Evolutionary conservation across 1,140 invertebrate species (phyloP).

Genomic region (Hormaphis cornu): DNA sequence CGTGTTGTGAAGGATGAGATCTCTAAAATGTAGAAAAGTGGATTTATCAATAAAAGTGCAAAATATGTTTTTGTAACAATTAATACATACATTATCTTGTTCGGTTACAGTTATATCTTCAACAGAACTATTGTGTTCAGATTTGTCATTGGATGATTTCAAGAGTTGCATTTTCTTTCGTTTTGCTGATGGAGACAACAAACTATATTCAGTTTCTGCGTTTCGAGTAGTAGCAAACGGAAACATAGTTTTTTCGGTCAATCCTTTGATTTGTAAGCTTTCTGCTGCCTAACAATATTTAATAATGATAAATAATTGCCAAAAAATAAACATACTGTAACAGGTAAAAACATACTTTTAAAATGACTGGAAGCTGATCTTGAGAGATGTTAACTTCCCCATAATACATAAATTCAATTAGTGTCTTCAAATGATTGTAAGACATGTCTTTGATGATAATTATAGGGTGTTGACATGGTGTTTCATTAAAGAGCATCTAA

Average conservation of each 20-base stretch:
- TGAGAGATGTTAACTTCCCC: conserved; percentile 84
- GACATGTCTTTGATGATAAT: conserved; percentile 83
- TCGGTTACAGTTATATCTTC: conserved; percentile 23
- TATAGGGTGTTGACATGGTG: conserved; percentile 82
- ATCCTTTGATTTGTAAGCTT: conserved; percentile 74
- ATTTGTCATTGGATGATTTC: conserved; percentile 27
- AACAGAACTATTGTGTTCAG: conserved; percentile 23
- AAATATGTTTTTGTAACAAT: not conserved
- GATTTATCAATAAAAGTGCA: no score
- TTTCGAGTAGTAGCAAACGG: conserved; percentile 12
- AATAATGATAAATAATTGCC: not conserved
- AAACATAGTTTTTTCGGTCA: conserved; percentile 63
- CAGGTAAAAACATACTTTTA: conserved; percentile 49
- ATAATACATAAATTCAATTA: conserved; percentile 88
- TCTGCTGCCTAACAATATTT: conserved; percentile 57
- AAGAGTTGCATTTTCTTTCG: conserved; percentile 26
- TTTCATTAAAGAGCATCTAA: conserved; percentile 65
- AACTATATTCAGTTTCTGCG: conserved; percentile 8
- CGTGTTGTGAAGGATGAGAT: conserved; percentile 16
- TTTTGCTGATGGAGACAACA: conserved; percentile 15
- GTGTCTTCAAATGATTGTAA: conserved; percentile 72
- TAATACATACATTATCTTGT: conserved; percentile 13
- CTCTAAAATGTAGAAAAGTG: not conserved
- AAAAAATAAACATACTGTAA: not conserved
- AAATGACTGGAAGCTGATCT: conserved; percentile 71